A percentile compares a stretch with the other conserved stretches of the same genome.
Evolutionary conservation across 2,113 vertebrate genomes (phyloP).

Genomic region (Heteronetta atricapilla): DNA sequence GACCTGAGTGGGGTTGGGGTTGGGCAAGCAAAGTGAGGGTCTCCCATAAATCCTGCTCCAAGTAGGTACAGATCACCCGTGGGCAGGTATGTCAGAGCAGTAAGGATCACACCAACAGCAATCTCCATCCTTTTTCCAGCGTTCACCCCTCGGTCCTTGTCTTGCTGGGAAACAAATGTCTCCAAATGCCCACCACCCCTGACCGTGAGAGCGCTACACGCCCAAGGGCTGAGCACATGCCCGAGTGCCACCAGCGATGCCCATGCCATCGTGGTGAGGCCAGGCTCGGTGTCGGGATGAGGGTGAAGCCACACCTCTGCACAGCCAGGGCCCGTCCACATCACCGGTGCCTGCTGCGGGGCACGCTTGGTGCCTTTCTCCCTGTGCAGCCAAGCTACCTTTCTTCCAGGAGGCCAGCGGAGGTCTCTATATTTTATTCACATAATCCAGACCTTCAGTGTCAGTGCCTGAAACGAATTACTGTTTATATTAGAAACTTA

Average conservation of each 20-base stretch:
- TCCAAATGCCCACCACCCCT: background rate
- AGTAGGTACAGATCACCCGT: background rate
- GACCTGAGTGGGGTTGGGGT: background rate
- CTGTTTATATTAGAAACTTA: slow-evolving; percentile 99
- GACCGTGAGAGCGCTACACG: background rate
- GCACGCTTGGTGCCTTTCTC: slow-evolving; percentile 51
- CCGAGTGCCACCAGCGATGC: background rate
- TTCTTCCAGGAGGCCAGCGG: slow-evolving; percentile 61
- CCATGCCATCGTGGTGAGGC: too few relatives aligned
- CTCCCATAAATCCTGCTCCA: background rate
- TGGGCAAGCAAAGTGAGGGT: background rate
- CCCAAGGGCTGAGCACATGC: rapidly evolving
- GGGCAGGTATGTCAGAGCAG: background rate
- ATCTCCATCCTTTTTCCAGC: background rate
- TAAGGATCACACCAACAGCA: background rate
- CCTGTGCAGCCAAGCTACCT: slow-evolving; percentile 37
- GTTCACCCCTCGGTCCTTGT: background rate
- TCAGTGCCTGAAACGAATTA: slow-evolving; percentile 97
- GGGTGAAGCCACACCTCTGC: background rate
- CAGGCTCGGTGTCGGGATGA: background rate
- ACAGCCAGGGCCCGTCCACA: background rate
- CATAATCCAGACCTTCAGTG: slow-evolving; percentile 96
- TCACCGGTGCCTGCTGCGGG: slow-evolving; percentile 10
- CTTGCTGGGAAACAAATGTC: background rate
- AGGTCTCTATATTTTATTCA: slow-evolving; percentile 79